Evolutionary conservation across 2,113 vertebrate genomes (phyloP), one percentile per base, ranked within the genome.

Genomic region (Eira barbara): DNA sequence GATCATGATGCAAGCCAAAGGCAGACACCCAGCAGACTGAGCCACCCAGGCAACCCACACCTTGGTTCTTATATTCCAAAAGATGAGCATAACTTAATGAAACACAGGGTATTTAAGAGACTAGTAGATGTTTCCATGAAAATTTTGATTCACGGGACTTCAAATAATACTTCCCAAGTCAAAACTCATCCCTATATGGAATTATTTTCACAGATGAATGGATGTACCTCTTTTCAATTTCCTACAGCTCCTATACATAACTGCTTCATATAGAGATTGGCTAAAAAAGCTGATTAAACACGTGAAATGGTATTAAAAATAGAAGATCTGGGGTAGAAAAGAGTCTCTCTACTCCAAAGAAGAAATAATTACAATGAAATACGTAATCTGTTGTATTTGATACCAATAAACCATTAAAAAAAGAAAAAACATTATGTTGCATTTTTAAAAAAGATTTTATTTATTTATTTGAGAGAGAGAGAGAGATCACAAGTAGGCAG

Each of bases 201-300:
- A 63, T 85, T 74, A 84, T 71, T 87, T 42, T 49, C 91, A 5
- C 8, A 61, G 27, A 36, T 25, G 27, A 79, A 87, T 61, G 45
- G 95, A 18, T 45, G 3, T 34, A 36, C 39, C 8, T 94, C n/a
- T 78, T 71, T 89, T 57, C 29, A 36, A 45, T 89, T 14, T 90
- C 14, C 42, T 73, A 3, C n/a, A 39, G 31, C 23, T n/a, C 21
- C 67, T 61, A 1, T 67, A 27, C 7, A 45, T 69, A 93, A 39
- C 27, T 89, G 36, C 31, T 94, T 94, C 65, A 92, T 25, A 73
- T 3, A 67, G 23, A 86, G 23, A 81, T 14, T 84, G 27, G 21
- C 31, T 92, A 69, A 34, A 47, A 94, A 94, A 96, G 81, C 8
- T 39, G 47, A 94, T 78, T 57, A 71, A 76, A 42, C n/a, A 92